Evolutionary conservation across 2,888 invertebrate species (phyloP), one percentile per base, ranked within the genome.

Genomic region (Nymphalis polychloros): DNA sequence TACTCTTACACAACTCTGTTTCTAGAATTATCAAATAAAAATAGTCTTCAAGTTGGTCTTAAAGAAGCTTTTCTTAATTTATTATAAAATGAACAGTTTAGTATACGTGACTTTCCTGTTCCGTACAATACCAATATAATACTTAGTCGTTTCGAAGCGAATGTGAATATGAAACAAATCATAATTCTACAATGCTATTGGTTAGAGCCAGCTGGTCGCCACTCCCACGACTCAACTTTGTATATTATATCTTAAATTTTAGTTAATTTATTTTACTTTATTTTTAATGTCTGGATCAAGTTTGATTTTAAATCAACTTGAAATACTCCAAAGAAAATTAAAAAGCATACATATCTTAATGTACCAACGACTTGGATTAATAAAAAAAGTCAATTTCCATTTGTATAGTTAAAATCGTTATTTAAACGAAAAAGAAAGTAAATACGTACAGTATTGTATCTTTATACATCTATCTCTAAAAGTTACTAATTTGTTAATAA

Each of bases 161-260:
- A 35, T 55, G 35, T n/a, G 19, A 35, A 35, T 41, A 57, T 57
- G 8, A 46, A 16, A 27, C 62, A 67, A 62, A 67, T 50, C 35
- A 23, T 19, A 41, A 57, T 7, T 41, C 46, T 5, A 6, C 16
- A n/a, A 46, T 13, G 67, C 57, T n/a, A 63, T 67, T 55, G 66
- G 67, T 23, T 31, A 19, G 13, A 35, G n/a, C 46, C 59, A 13
- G 35, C 7, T 41, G 23, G 31, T 23, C 63, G 68, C 63, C 68
- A 68, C 68, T 59, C 59, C 63, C 59, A 27, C 31, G 10, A n/a
- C 35, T 31, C 13, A 41, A 27, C 27, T 41, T 47, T 49, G 31
- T 35, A 20, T 27, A 3, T 27, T 46, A 60, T 47, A 16, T 52
- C 46, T 46, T 46, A 41, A 23, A 46, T 52, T 52, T 47, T 16